Conservation (phyloP, 2,888 invertebrate genomes). For the Erpobdella octoculata region DNA sequence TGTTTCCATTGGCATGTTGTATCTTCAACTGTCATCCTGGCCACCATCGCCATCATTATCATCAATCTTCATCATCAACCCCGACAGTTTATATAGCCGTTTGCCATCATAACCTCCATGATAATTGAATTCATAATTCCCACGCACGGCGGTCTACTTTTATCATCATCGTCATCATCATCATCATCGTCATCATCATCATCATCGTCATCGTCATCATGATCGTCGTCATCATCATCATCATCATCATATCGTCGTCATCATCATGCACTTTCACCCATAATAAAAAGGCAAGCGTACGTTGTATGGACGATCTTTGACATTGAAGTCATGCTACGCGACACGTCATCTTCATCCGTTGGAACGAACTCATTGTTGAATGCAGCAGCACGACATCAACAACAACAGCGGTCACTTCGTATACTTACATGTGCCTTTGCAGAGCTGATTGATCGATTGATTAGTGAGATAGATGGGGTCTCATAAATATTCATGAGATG, state of each 20-base stretch:
- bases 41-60: too few relatives aligned
- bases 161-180: background rate
- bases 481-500: too few relatives aligned
- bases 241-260: background rate
- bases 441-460: too few relatives aligned
- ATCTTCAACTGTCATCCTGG: too few relatives aligned
- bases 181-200: background rate
- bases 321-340: background rate
- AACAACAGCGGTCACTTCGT: too few relatives aligned
- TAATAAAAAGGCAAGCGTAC: too few relatives aligned
- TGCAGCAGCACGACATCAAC: too few relatives aligned
- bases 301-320: background rate
- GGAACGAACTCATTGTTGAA: background rate
- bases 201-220: background rate
- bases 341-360: background rate
- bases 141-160: background rate
- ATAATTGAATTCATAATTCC: too few relatives aligned
- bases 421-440: too few relatives aligned
- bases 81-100: background rate
- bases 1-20: too few relatives aligned
- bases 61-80: too few relatives aligned
- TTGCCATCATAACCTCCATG: background rate
- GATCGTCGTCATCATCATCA: background rate
- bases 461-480: too few relatives aligned
- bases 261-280: background rate